phyloP scores from a whole-genome alignment of 2,113 vertebrate genomes.

The Xiphophorus couchianus region DNA sequence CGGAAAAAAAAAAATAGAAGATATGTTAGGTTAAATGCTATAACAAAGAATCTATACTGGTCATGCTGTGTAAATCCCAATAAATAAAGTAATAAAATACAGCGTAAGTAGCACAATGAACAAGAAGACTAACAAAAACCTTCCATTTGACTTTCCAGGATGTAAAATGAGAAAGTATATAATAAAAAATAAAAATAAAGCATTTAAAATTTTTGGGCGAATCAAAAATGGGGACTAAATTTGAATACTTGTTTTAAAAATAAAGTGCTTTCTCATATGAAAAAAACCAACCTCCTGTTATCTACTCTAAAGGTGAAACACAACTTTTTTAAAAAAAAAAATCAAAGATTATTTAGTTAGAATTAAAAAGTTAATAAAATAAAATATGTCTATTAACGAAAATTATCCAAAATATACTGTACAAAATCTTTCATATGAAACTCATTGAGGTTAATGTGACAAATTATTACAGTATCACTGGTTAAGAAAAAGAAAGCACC shows the following conservation, averaged over 20 bases:
- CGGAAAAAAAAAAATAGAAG: constrained; percentile 38
- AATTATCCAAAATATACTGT: constrained; percentile 28
- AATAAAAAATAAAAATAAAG: constrained; percentile 5
- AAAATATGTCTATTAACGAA: constrained; percentile 25
- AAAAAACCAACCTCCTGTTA: constrained; percentile 50
- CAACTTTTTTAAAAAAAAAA: constrained; percentile 19
- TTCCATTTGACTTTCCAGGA: constrained; percentile 46
- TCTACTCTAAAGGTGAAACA: constrained; percentile 33
- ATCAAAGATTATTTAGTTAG: constrained; percentile 22
- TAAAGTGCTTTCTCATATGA: constrained; percentile 82
- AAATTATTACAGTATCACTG: constrained; percentile 45
- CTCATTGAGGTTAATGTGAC: constrained; percentile 57
- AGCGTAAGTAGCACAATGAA: constrained; percentile 73
- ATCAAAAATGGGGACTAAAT: constrained; percentile 31
- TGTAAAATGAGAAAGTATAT: constrained; percentile 36
- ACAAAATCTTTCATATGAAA: constrained; percentile 53
- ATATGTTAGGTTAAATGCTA: constrained; percentile 20
- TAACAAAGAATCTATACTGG: constrained; percentile 41
- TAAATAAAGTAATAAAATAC: constrained; percentile 75
- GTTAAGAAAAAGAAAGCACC: constrained; percentile 17
- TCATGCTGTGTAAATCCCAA: constrained; percentile 61
- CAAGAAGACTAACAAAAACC: constrained; percentile 53
- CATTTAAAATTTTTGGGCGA: constrained; percentile 23
- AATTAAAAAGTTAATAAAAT: constrained; percentile 37
- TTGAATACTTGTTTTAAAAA: constrained; percentile 76